These are phyloP conservation scores for Metellina segmentata DNA, from an alignment of 2,888 invertebrate genomes.

Conservation along the genomic window DNA sequence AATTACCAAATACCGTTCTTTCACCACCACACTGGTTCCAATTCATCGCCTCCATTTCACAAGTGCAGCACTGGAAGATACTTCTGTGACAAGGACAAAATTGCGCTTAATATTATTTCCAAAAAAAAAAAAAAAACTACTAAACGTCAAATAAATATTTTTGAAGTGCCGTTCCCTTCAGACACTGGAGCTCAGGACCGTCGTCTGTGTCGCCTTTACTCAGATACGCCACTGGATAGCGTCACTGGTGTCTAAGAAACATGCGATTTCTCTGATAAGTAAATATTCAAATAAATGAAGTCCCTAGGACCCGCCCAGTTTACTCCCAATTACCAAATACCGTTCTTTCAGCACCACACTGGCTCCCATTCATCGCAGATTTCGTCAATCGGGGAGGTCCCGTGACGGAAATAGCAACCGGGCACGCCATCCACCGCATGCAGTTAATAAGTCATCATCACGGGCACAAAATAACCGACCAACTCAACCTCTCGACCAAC, in stretches of 20 bases:
- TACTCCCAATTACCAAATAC: constrained; percentile 51
- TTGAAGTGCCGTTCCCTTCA: no score
- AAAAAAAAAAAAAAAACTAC: no score
- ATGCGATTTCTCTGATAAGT: background rate
- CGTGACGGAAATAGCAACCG: background rate
- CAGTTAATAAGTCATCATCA: constrained; percentile 58
- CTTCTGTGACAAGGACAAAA: no score
- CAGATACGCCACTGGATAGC: no score
- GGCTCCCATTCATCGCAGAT: background rate
- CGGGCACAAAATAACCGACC: constrained; percentile 17
- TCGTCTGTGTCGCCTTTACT: no score
- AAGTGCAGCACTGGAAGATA: no score
- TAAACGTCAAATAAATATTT: no score
- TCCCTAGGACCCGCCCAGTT: background rate
- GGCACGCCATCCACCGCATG: constrained; percentile 23
- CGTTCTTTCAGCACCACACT: background rate
- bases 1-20: constrained; percentile 46
- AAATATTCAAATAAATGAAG: background rate
- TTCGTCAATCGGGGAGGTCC: constrained; percentile 8
- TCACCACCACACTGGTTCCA: background rate
- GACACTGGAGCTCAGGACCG: no score
- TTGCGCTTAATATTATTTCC: no score
- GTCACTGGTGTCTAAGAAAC: background rate
- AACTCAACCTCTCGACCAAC: background rate
- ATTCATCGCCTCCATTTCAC: background rate